Evolutionary conservation across 2,888 invertebrate genomes (phyloP), one percentile per base, ranked within the genome.

Genomic region (Pachymerium ferrugineum): DNA sequence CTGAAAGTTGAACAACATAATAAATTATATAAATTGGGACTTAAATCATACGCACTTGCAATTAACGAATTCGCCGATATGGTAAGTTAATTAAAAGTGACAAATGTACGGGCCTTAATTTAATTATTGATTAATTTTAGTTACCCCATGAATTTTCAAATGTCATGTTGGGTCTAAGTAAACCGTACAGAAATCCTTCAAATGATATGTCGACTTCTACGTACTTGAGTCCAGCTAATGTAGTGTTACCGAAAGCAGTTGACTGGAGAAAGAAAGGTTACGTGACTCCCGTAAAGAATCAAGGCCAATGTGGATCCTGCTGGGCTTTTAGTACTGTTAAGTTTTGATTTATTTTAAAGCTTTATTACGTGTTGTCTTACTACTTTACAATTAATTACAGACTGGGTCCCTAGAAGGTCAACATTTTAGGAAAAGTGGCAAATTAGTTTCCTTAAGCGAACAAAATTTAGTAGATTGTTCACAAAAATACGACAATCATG

Each of bases 391-490:
- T 67, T 74, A 38, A 78, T 80, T 83, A 3, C 81, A 93, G 89
- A 96, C 95, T 73, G 97, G 94, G 19, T 85, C 94, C 0, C 83
- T 79, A 3, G 79, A 79, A 76, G 79, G 79, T 8, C 79, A 80
- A 70, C 90, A 94, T 83, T 94, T 88, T 87, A 88, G 93, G 78
- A 88, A 89, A 83, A 85, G 86, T 14, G 90, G 90, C 10, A 86
- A 86, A 77, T 85, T 95, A 73, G 87, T 93, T 31, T 93, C 94
- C 0, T 87, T 96, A 14, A 94, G 93, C 77, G 95, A 96, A 84
- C 95, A 96, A 85, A 94, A 96, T 84, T 86, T 96, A 76, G 86
- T 96, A 74, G 95, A 96, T 84, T 96, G 95, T 81, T 93, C 94
- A 75, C 79, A 83, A 1, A 85, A 87, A 77, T 95, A 90, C 73